Evolutionary conservation across 1,140 invertebrate genomes (phyloP).

Genomic region (Nixonia krombeini): DNA sequence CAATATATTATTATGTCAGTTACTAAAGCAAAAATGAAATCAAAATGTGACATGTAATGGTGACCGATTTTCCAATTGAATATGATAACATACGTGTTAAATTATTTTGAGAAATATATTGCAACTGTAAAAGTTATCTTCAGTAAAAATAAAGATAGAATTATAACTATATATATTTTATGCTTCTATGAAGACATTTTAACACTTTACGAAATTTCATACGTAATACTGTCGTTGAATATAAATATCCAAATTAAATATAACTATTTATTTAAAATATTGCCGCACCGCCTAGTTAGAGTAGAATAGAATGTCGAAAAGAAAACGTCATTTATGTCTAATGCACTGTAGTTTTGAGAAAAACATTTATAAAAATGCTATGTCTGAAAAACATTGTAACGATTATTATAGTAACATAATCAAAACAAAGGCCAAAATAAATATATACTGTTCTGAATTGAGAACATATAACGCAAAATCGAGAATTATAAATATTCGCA

Average conservation of each 20-base stretch:
- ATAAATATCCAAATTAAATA: too few species aligned
- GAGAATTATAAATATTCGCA: background rate
- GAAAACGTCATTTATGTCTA: background rate
- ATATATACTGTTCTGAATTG: background rate
- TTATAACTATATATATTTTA: constrained; percentile 1
- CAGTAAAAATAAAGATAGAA: too few species aligned
- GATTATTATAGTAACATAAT: constrained; percentile 7
- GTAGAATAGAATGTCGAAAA: background rate
- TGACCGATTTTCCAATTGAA: too few species aligned
- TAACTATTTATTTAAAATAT: constrained; percentile 2
- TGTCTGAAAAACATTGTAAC: background rate
- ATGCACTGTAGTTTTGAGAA: constrained; percentile 6
- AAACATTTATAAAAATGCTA: background rate
- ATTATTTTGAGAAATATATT: too few species aligned
- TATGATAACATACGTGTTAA: too few species aligned
- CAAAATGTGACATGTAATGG: too few species aligned
- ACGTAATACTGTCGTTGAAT: background rate
- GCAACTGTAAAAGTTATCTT: too few species aligned
- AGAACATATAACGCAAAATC: background rate
- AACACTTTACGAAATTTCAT: too few species aligned
- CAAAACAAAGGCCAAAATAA: constrained; percentile 1
- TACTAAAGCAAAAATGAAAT: too few species aligned
- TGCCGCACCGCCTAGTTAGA: background rate
- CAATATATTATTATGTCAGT: too few species aligned
- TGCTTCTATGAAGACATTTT: background rate